A percentile compares a stretch with the other conserved stretches of the same genome.
Evolutionary conservation across 2,113 vertebrate species (phyloP).

Genomic region (Pangasianodon gigas): DNA sequence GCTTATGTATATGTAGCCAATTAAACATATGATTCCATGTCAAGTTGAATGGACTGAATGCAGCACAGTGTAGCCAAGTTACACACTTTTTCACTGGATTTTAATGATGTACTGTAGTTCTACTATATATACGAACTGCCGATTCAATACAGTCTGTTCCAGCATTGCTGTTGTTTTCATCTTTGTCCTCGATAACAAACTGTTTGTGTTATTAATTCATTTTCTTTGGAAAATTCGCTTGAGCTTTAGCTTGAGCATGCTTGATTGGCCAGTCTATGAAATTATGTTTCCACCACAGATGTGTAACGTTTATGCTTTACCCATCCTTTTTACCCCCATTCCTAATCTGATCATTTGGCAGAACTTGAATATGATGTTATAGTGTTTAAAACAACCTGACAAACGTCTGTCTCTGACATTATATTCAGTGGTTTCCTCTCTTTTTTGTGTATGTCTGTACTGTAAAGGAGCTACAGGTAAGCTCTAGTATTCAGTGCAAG

Average conservation of each 20-base stretch:
- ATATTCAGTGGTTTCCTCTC: conserved; percentile 1
- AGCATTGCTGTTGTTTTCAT: no score
- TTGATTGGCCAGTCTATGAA: no score
- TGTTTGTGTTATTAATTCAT: not conserved
- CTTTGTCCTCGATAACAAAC: no score
- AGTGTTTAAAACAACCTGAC: not conserved
- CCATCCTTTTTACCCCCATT: not conserved
- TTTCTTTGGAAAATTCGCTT: no score
- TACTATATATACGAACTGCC: no score
- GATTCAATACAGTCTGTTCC: no score
- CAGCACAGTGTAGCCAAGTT: not conserved
- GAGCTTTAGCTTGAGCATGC: no score
- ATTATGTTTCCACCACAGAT: no score
- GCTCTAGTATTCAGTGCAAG: conserved; percentile 54
- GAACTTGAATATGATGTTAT: not conserved
- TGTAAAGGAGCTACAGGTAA: conserved; percentile 96
- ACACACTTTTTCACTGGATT: not conserved
- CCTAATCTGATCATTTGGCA: not conserved
- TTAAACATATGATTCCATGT: not conserved
- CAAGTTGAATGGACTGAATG: not conserved
- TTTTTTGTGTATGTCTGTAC: conserved; percentile 77
- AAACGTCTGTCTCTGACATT: not conserved
- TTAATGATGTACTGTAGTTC: not conserved
- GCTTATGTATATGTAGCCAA: not conserved
- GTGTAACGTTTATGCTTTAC: not conserved